These are phyloP conservation scores for Tautogolabrus adspersus DNA, from an alignment of 2,113 vertebrate species.

Conservation along the genomic window DNA sequence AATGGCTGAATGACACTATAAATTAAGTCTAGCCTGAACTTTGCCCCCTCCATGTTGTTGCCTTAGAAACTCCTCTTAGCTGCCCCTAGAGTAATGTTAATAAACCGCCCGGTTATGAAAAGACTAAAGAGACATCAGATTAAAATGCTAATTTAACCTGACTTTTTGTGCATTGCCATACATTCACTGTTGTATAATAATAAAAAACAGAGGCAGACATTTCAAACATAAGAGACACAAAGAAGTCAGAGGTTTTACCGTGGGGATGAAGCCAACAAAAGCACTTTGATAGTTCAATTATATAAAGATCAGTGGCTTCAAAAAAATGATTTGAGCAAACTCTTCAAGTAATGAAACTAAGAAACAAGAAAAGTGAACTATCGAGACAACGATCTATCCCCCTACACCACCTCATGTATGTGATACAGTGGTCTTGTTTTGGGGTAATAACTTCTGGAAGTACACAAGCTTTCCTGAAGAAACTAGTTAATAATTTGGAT, in stretches of 20 bases:
- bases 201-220: conserved; percentile 31
- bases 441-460: background rate
- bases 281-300: conserved; percentile 41
- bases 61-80: conserved; percentile 46
- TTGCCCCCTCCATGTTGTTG: conserved; percentile 12
- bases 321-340: background rate
- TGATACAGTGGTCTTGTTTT: too few species aligned
- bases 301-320: conserved; percentile 9
- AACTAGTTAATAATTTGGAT: too few species aligned
- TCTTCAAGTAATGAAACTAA: background rate
- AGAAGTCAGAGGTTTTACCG: conserved; percentile 5
- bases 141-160: conserved; percentile 73
- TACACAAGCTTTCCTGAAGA: background rate
- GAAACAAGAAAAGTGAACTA: background rate
- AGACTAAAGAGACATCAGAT: conserved; percentile 57
- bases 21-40: conserved; percentile 32
- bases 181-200: conserved; percentile 29
- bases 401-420: background rate
- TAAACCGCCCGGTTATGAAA: conserved; percentile 59
- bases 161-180: conserved; percentile 25
- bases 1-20: conserved; percentile 9
- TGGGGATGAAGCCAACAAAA: conserved; percentile 20
- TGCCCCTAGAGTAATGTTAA: conserved; percentile 52
- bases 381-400: background rate
- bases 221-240: conserved; percentile 44